Evolutionary conservation across 2,797 vertebrate genomes (phyloP), one percentile per base, ranked within the genome.

Genomic region (Benthosema pterotum): DNA sequence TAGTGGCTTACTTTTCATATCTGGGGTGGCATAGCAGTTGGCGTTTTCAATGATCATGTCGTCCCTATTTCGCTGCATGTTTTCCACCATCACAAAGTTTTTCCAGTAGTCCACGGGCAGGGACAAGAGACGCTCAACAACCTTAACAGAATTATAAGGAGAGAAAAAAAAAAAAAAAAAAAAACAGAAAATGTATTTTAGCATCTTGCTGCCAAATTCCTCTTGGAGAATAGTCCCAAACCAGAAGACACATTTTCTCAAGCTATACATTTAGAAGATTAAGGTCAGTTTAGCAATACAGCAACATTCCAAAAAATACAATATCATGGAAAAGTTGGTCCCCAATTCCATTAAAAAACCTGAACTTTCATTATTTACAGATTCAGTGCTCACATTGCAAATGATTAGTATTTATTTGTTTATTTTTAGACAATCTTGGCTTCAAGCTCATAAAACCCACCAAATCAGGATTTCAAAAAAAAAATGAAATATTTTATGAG

Each of bases 81-180:
- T 89, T 16, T 94, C 94, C 12, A 92, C 91, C 86, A 93, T 93
- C 86, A 97, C 91, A 86, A 95, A 89, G 87, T 95, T 95, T 82
- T 83, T 92, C 98, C 98, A 99, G 84, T 95, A 99, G 25, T 93
- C 92, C 65, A 82, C 73, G 0, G 98, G 96, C 71, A 99, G 84
- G 65, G 82, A 69, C 72, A 99, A 75, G 22, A 99, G 93, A 22
- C 95, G 88, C 79, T 96, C 96, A 60, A 99, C 84, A 0, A 99
- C 97, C 98, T 99, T 60, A 59, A 50, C 50, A 62, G 12, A 60
- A 19, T 55, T 38, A 8, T 32, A 65, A 60, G 7, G 49, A 42
- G 5, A 11, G 48, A 60, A 60, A 68, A 8, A 42, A 9, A 63
- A 4, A 11, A 51, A 60, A 4, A 11, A 51, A 60, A 60, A 68